Conservation (phyloP, 2,797 vertebrate genomes). For the Rhynchonycteris naso region DNA sequence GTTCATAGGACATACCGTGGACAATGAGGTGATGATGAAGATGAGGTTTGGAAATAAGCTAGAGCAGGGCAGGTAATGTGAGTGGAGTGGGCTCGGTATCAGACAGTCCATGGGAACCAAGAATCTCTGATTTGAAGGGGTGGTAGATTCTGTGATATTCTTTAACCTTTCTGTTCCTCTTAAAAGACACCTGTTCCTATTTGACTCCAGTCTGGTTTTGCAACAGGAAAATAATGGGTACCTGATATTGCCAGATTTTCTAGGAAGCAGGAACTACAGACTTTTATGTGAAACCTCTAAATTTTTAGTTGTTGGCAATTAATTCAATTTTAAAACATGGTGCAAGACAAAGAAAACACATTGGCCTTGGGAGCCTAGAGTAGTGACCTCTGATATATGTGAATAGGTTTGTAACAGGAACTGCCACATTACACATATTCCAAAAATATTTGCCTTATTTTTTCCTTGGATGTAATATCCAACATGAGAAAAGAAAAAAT, state of each 20-base stretch:
- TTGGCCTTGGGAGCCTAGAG: conserved; percentile 22
- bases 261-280: conserved; percentile 72
- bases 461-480: conserved; percentile 22
- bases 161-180: background rate
- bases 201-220: conserved; percentile 21
- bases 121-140: background rate
- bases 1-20: background rate
- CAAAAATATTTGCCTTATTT: conserved; percentile 56
- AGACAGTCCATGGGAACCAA: background rate
- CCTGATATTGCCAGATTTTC: conserved; percentile 66
- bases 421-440: conserved; percentile 11
- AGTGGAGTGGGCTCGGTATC: background rate
- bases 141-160: background rate
- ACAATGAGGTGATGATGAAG: background rate
- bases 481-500: conserved; percentile 50
- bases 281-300: conserved; percentile 71
- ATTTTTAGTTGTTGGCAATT: conserved; percentile 70
- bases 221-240: conserved; percentile 42
- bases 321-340: conserved; percentile 65
- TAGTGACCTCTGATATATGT: conserved; percentile 44
- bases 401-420: conserved; percentile 34
- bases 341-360: conserved; percentile 69
- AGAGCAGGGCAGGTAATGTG: background rate
- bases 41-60: background rate
- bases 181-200: conserved; percentile 41